Evolutionary conservation across 2,888 invertebrate species (phyloP).

Genomic region (Dolichopus griseipennis): DNA sequence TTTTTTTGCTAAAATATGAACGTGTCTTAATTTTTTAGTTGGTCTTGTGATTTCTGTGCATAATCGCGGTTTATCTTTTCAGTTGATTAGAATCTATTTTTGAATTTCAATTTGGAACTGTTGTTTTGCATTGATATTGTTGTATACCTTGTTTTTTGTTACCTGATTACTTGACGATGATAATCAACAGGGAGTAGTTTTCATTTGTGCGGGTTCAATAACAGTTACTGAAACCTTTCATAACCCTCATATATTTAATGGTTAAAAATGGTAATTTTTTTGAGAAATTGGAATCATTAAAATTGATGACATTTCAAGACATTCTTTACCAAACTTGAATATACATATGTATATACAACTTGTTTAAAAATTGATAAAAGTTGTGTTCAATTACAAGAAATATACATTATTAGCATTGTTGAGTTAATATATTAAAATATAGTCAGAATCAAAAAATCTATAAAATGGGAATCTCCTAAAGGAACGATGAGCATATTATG

Average conservation of each 20-base stretch:
- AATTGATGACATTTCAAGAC: neutral
- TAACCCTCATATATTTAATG: neutral
- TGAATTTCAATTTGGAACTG: neutral
- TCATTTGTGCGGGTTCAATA: neutral
- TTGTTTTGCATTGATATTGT: neutral
- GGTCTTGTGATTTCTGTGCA: neutral
- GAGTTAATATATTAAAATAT: too few relatives aligned
- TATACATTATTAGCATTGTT: too few relatives aligned
- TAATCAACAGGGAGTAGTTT: too few relatives aligned
- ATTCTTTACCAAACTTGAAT: neutral
- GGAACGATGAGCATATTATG: neutral
- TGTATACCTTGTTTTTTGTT: too few relatives aligned
- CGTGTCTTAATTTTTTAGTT: too few relatives aligned
- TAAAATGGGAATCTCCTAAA: neutral
- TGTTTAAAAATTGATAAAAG: neutral
- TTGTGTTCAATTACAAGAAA: too few relatives aligned
- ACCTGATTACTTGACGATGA: too few relatives aligned
- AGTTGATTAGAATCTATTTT: neutral
- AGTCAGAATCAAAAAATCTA: neutral
- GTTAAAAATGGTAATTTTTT: neutral
- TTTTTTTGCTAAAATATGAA: too few relatives aligned
- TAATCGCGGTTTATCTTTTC: neutral
- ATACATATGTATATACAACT: neutral
- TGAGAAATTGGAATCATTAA: constrained; percentile 4
- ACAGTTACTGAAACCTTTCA: neutral